These are phyloP conservation scores for Goniozus legneri DNA, from an alignment of 1,140 invertebrate species.

Conservation along the genomic window DNA sequence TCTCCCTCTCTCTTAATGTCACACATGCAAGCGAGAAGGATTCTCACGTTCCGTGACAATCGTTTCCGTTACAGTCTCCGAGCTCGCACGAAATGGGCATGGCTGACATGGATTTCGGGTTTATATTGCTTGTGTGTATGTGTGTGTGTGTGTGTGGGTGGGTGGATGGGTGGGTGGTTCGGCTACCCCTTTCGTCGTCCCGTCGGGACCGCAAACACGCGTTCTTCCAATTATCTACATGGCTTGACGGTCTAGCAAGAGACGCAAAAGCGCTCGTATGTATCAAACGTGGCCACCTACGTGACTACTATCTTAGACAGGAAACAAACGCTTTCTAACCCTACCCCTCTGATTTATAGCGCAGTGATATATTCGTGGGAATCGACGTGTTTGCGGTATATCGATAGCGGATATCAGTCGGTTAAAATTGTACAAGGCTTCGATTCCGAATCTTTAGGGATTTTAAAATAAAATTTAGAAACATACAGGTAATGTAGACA, in stretches of 20 bases:
- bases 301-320: too few relatives aligned
- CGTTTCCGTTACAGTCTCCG: not conserved
- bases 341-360: too few relatives aligned
- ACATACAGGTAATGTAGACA: too few relatives aligned
- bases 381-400: too few relatives aligned
- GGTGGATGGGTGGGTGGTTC: not conserved
- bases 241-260: conserved; percentile 10
- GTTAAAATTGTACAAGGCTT: too few relatives aligned
- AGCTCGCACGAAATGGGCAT: not conserved
- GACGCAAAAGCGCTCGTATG: conserved; percentile 19
- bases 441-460: too few relatives aligned
- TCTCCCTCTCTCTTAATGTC: not conserved
- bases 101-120: not conserved
- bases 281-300: conserved; percentile 31
- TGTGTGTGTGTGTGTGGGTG: not conserved
- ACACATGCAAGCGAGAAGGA: not conserved
- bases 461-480: too few relatives aligned
- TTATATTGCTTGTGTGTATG: not conserved
- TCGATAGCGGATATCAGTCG: too few relatives aligned
- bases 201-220: conserved; percentile 35
- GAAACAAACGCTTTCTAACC: too few relatives aligned
- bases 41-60: not conserved
- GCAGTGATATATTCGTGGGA: too few relatives aligned
- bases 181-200: conserved; percentile 14
- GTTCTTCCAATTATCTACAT: conserved; percentile 34